These are phyloP conservation scores for Cephus pulcher DNA, from an alignment of 2,888 invertebrate species.

Conservation along the genomic window DNA sequence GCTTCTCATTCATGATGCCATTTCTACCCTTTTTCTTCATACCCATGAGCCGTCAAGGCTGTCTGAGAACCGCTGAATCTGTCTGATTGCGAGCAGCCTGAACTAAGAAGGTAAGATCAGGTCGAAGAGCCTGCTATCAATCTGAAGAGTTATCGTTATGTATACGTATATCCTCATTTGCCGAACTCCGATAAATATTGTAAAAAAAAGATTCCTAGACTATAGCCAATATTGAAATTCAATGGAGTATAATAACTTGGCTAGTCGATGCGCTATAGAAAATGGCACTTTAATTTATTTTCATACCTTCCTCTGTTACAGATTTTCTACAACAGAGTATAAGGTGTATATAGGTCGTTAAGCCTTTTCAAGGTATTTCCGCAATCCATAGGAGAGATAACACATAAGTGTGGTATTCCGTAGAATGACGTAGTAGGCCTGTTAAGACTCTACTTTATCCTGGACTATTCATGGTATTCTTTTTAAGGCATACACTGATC, in stretches of 20 bases:
- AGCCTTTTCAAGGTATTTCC: neutral
- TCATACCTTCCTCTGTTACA: conserved; percentile 18
- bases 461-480: neutral
- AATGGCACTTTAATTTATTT: conserved; percentile 16
- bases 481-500: neutral
- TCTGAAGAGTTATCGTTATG: neutral
- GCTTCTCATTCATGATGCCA: neutral
- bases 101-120: neutral
- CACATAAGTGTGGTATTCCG: conserved; percentile 4
- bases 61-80: neutral
- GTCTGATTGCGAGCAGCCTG: neutral
- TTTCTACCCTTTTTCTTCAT: neutral
- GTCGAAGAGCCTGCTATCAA: neutral
- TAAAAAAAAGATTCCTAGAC: neutral
- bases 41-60: neutral
- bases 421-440: conserved; percentile 3
- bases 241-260: neutral
- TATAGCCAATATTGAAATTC: neutral
- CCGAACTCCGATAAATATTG: no score
- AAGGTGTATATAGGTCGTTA: neutral
- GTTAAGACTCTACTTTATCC: neutral
- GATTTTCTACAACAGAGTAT: neutral
- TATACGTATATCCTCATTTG: neutral
- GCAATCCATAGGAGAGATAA: neutral
- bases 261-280: neutral